Percentiles rank a stretch among this genome's conserved stretches.
Conservation (phyloP, 1,140 invertebrate species). For the Zaprionus ornatus region DNA sequence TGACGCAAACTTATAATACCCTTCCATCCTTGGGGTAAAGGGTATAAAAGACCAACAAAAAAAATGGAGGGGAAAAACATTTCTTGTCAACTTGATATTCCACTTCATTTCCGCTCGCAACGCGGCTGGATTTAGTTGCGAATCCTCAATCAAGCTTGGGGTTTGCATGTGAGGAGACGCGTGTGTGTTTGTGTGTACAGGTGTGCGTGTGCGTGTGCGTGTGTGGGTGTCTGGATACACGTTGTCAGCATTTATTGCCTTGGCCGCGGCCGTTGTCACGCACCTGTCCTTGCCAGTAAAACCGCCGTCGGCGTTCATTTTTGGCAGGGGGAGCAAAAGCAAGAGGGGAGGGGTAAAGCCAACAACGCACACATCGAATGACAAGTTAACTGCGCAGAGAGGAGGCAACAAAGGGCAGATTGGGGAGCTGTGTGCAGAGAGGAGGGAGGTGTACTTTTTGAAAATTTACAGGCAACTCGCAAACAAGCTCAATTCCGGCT, state of each 20-base stretch:
- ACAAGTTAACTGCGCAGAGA: constrained; percentile 15
- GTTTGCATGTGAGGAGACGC: too few species aligned
- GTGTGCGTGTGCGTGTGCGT: constrained; percentile 4
- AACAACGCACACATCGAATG: constrained; percentile 37
- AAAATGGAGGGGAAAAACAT: not conserved
- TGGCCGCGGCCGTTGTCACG: constrained; percentile 59
- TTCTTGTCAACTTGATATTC: constrained; percentile 64
- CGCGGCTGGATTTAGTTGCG: constrained; percentile 44
- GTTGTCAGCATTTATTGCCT: constrained; percentile 29
- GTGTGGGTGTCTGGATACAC: not conserved
- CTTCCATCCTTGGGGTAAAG: too few species aligned
- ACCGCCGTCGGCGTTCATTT: constrained; percentile 38
- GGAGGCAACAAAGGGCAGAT: not conserved
- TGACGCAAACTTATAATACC: too few species aligned
- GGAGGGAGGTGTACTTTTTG: constrained; percentile 17
- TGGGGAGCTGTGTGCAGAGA: not conserved
- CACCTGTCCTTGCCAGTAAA: constrained; percentile 56
- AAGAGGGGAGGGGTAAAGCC: not conserved
- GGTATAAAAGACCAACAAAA: too few species aligned
- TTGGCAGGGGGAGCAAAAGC: not conserved
- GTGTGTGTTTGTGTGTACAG: not conserved
- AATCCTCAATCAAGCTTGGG: constrained; percentile 9
- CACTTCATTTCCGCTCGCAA: constrained; percentile 57
- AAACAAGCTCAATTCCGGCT: constrained; percentile 15
- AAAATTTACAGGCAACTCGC: constrained; percentile 36